Percentiles rank a stretch among this genome's conserved stretches.
phyloP scores from a whole-genome alignment of 2,888 invertebrate genomes.

The Orgyia antiqua region DNA sequence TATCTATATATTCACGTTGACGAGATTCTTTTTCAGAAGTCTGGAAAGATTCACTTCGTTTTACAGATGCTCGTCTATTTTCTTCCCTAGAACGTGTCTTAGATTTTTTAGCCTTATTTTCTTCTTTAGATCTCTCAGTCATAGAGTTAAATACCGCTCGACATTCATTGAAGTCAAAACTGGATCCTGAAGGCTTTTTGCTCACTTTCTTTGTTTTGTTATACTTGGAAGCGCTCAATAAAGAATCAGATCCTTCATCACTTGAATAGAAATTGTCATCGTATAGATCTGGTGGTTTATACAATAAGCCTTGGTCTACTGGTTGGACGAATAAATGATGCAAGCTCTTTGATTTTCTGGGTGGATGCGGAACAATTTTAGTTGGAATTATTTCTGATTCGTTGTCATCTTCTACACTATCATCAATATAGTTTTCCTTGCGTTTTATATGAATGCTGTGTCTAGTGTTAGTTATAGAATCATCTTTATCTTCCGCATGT shows the following conservation, averaged over 20 bases:
- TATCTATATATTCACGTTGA: conserved; percentile 76
- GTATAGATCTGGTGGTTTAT: conserved; percentile 73
- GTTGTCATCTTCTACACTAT: conserved; percentile 65
- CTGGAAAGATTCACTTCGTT: conserved; percentile 72
- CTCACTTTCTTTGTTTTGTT: conserved; percentile 48
- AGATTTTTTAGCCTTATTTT: conserved; percentile 46
- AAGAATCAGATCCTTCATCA: conserved; percentile 84
- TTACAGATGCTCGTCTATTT: conserved; percentile 50
- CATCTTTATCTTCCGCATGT: conserved; percentile 62
- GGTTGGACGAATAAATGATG: conserved; percentile 82
- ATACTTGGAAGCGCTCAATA: conserved; percentile 80
- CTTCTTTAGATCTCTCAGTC: conserved; percentile 69
- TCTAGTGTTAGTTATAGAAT: conserved; percentile 74
- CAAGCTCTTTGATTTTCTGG: conserved; percentile 84
- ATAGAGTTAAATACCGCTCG: conserved; percentile 78
- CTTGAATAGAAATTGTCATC: conserved; percentile 79
- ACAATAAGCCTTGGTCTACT: conserved; percentile 77
- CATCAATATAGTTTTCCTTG: conserved; percentile 67
- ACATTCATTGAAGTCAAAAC: conserved; percentile 71
- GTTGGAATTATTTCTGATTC: conserved; percentile 87
- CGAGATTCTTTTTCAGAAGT: conserved; percentile 63
- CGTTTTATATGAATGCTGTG: conserved; percentile 71
- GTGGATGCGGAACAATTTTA: conserved; percentile 89
- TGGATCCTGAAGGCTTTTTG: conserved; percentile 52
- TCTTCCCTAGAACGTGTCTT: conserved; percentile 62